A percentile compares a stretch with the other conserved stretches of the same genome.
Evolutionary conservation across 2,888 invertebrate species (phyloP).

Genomic region (Cerastoderma edule): DNA sequence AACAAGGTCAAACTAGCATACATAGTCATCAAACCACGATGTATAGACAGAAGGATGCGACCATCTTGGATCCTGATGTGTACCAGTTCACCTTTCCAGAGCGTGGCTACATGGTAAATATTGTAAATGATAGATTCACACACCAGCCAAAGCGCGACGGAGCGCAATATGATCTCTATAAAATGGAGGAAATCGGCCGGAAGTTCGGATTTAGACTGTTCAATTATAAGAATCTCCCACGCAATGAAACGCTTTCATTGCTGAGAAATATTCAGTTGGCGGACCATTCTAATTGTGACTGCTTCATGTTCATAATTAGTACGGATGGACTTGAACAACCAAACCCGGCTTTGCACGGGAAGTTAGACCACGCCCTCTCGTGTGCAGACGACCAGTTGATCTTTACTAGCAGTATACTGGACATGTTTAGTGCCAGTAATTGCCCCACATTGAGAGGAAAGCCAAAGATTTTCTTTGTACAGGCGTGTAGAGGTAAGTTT

Average conservation of each 20-base stretch:
- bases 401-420: conserved; percentile 54
- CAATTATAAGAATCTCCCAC: conserved; percentile 37
- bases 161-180: conserved; percentile 43
- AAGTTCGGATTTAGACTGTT: conserved; percentile 50
- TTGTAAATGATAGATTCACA: conserved; percentile 50
- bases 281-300: conserved; percentile 50
- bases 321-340: conserved; percentile 47
- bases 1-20: conserved; percentile 14
- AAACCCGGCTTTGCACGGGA: conserved; percentile 34
- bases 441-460: conserved; percentile 50
- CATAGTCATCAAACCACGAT: conserved; percentile 9
- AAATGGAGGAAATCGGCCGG: conserved; percentile 42
- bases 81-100: conserved; percentile 47
- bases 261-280: conserved; percentile 26
- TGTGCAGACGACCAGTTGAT: conserved; percentile 54
- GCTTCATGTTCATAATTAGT: conserved; percentile 54
- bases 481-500: conserved; percentile 61
- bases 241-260: conserved; percentile 36
- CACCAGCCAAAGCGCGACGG: conserved; percentile 40
- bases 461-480: conserved; percentile 59
- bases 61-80: conserved; percentile 21
- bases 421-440: conserved; percentile 55
- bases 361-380: conserved; percentile 48
- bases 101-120: conserved; percentile 46
- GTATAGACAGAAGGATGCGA: not conserved